Evolutionary conservation across 2,888 invertebrate genomes (phyloP).

Genomic region (Drosophila fungiperda): DNA sequence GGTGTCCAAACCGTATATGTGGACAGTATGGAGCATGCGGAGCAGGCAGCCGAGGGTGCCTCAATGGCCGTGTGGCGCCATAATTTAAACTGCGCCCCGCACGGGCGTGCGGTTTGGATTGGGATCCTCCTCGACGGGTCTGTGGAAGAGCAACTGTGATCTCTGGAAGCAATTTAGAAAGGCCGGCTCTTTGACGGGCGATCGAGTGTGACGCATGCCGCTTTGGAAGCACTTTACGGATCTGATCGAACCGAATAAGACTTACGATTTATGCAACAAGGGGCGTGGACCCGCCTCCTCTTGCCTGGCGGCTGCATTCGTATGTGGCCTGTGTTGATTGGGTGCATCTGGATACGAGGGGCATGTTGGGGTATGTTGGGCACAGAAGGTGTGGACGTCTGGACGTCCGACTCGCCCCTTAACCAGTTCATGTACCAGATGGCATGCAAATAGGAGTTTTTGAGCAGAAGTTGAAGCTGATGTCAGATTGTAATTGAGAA

Average conservation of each 20-base stretch:
- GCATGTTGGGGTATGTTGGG: conserved; percentile 89
- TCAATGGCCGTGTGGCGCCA: conserved; percentile 87
- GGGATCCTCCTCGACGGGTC: conserved; percentile 86
- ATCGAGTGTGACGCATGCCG: conserved; percentile 88
- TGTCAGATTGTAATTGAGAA: not conserved
- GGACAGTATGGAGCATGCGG: conserved; percentile 88
- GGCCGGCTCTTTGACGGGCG: conserved; percentile 87
- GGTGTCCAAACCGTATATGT: conserved; percentile 86
- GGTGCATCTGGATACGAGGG: conserved; percentile 90
- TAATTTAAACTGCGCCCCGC: conserved; percentile 86
- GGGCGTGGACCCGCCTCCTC: conserved; percentile 87
- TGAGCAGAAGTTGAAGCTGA: not conserved
- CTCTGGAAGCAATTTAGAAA: conserved; percentile 86
- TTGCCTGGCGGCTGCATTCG: conserved; percentile 89
- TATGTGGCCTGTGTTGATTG: conserved; percentile 88
- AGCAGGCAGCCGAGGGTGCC: conserved; percentile 89
- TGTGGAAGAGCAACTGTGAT: conserved; percentile 86
- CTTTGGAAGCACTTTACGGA: conserved; percentile 85
- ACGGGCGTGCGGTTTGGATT: conserved; percentile 85
- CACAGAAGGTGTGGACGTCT: conserved; percentile 86
- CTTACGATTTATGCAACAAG: conserved; percentile 87
- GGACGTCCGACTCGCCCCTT: conserved; percentile 88
- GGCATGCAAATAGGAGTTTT: conserved; percentile 67
- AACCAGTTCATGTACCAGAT: conserved; percentile 85
- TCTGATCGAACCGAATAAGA: conserved; percentile 69